Percentiles rank a stretch among this genome's conserved stretches.
Conservation (phyloP, 2,888 invertebrate species). For the Notocelia uddmanniana region DNA sequence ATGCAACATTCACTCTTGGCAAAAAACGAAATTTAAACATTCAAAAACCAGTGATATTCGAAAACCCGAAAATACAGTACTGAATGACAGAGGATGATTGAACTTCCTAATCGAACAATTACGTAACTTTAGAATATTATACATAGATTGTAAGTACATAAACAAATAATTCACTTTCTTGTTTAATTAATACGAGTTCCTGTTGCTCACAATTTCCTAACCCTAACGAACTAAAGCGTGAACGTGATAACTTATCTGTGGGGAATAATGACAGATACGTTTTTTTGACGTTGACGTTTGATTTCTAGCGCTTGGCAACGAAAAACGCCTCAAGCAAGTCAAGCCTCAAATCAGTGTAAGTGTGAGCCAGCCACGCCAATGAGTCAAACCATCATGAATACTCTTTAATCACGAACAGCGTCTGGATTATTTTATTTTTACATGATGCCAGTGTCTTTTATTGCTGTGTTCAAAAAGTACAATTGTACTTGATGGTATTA, state of each 20-base stretch:
- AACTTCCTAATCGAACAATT: background rate
- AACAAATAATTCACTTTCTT: no score
- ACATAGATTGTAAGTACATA: no score
- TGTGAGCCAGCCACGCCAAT: no score
- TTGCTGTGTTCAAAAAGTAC: constrained; percentile 7
- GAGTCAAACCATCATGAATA: constrained; percentile 14
- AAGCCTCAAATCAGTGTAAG: background rate
- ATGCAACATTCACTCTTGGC: no score
- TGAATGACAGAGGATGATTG: background rate
- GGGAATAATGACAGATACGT: constrained; percentile 8
- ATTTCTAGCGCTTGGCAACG: background rate
- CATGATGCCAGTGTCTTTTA: constrained; percentile 41
- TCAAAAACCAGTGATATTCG: background rate
- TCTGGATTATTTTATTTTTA: constrained; percentile 23
- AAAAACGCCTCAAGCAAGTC: constrained; percentile 30
- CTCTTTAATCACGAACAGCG: constrained; percentile 5
- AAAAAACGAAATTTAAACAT: no score
- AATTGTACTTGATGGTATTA: constrained; percentile 18
- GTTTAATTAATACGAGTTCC: no score
- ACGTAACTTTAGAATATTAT: background rate
- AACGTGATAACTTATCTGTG: constrained; percentile 32
- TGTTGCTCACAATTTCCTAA: background rate
- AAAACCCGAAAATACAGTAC: background rate
- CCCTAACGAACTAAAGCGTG: background rate
- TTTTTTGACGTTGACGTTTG: constrained; percentile 20